phyloP scores from a whole-genome alignment of 2,797 vertebrate genomes.

The Macroramphosus scolopax region DNA sequence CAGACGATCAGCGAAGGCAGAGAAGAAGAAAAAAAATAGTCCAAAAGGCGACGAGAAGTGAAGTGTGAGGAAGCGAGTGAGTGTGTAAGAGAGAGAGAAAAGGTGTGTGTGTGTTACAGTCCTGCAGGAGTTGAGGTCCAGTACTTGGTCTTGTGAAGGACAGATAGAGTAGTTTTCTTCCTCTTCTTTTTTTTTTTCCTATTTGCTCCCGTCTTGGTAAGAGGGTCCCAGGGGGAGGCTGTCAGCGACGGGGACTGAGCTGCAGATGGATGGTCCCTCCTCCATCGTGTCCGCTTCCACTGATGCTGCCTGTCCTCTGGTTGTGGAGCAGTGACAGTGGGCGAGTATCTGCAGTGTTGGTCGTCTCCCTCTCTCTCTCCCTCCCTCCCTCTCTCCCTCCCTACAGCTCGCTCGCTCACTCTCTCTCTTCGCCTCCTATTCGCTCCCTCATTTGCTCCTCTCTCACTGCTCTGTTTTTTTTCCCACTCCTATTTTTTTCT shows the following conservation, averaged over 20 bases:
- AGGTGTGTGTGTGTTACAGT: conserved; percentile 29
- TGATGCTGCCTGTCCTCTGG: conserved; percentile 77
- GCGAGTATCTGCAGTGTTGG: conserved; percentile 73
- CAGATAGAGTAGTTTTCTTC: conserved; percentile 35
- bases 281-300: conserved; percentile 54
- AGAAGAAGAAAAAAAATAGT: conserved; percentile 11
- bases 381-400: conserved; percentile 26
- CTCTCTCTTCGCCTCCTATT: conserved; percentile 38
- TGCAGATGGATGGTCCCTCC: conserved; percentile 75
- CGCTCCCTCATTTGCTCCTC: conserved; percentile 44
- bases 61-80: conserved; percentile 21
- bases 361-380: conserved; percentile 67
- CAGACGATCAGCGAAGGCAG: conserved; percentile 46
- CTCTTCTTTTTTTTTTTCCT: conserved; percentile 5
- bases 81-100: conserved; percentile 23
- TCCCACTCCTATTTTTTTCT: conserved; percentile 15
- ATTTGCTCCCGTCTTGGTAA: conserved; percentile 48
- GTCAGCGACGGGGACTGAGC: conserved; percentile 68
- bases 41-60: conserved; percentile 37
- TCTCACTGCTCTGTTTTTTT: conserved; percentile 1
- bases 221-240: conserved; percentile 68
- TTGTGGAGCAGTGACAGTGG: conserved; percentile 78
- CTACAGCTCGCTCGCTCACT: conserved; percentile 36
- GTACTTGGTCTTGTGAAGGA: conserved; percentile 49
- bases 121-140: conserved; percentile 60